Evolutionary conservation across 2,797 vertebrate genomes (phyloP).

Genomic region (Falco columbarius): DNA sequence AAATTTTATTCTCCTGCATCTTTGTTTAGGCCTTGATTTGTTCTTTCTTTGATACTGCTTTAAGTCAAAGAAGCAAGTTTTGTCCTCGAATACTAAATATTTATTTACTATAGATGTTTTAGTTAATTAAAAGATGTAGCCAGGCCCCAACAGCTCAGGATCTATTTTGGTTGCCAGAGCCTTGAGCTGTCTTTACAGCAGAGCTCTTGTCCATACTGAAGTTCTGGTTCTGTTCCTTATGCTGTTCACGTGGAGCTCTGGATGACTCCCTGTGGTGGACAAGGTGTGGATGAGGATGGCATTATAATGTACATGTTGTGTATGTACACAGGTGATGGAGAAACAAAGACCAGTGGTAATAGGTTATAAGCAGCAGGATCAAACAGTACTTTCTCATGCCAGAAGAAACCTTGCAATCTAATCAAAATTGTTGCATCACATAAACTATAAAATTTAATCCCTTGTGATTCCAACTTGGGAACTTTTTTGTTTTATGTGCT

Average conservation of each 20-base stretch:
- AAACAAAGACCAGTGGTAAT: accelerated
- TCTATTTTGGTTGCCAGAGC: neutral
- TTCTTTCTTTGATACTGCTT: neutral
- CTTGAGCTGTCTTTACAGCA: neutral
- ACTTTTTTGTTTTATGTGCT: neutral
- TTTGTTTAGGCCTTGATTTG: neutral
- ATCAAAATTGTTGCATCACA: neutral
- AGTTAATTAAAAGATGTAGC: neutral
- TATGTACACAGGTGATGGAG: neutral
- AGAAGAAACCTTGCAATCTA: neutral
- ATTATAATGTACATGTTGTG: accelerated
- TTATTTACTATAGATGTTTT: neutral
- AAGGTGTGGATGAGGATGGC: neutral
- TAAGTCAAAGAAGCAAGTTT: neutral
- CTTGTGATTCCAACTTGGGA: accelerated
- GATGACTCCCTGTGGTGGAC: accelerated
- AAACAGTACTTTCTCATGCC: neutral
- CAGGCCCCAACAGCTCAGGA: neutral
- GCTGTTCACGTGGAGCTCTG: neutral
- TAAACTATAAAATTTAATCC: neutral
- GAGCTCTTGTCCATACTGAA: neutral
- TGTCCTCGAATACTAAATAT: neutral
- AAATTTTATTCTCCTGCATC: neutral
- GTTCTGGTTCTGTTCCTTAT: neutral
- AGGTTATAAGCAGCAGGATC: neutral